Conservation (phyloP, 2,113 vertebrate species). For the Elgaria multicarinata region DNA sequence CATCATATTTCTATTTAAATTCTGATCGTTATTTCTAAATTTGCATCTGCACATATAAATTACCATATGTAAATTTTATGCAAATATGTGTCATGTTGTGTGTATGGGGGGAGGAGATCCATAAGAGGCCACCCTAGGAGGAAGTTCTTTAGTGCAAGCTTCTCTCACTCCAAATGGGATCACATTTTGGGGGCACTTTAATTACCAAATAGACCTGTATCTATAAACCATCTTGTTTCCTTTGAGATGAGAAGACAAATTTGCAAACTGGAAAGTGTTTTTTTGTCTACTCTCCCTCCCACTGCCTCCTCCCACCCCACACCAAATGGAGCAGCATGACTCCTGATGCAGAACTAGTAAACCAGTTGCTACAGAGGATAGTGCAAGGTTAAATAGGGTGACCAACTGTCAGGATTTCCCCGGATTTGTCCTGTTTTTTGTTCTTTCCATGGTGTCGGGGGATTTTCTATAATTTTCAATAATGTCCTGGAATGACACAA, state of each 20-base stretch:
- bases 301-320: not conserved
- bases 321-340: not conserved
- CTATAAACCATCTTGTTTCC: not conserved
- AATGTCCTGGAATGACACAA: too few relatives aligned
- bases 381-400: too few relatives aligned
- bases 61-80: too few relatives aligned
- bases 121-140: not conserved
- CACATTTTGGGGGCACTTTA: not conserved
- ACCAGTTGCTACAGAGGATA: slow-evolving; percentile 17
- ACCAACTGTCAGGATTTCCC: too few relatives aligned
- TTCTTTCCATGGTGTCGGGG: too few relatives aligned
- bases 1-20: not conserved
- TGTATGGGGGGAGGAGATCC: too few relatives aligned
- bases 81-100: too few relatives aligned
- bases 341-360: not conserved
- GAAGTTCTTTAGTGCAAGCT: not conserved
- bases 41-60: not conserved
- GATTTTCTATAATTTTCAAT: too few relatives aligned
- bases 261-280: not conserved
- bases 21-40: not conserved
- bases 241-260: not conserved
- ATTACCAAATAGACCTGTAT: too few relatives aligned
- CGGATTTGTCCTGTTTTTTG: too few relatives aligned
- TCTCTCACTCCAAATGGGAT: not conserved
- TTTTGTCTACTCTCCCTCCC: not conserved